Conservation (phyloP, 2,797 vertebrate species). For the Arctocebus calabarensis region DNA sequence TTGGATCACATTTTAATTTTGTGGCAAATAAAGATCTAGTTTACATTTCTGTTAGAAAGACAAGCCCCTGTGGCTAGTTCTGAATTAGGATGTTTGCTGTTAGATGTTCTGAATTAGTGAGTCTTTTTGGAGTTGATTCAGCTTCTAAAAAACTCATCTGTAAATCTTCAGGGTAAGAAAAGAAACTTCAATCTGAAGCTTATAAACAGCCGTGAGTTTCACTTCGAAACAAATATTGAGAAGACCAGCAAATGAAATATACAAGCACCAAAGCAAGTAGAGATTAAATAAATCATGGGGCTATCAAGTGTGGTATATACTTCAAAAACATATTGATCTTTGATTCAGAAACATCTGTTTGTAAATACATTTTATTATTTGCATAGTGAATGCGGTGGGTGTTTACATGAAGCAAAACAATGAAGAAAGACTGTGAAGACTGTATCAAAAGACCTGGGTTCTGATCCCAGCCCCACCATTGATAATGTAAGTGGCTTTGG, state of each 20-base stretch:
- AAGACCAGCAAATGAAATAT: constrained; percentile 18
- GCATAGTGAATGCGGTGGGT: background rate
- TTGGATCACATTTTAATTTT: constrained; percentile 77
- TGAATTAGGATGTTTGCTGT: constrained; percentile 63
- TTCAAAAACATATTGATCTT: background rate
- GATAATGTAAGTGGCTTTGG: background rate
- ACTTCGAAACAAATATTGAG: constrained; percentile 15
- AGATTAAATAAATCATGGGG: background rate
- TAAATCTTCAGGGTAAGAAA: constrained; percentile 32
- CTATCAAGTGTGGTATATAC: background rate
- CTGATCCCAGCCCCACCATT: background rate
- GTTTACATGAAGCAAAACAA: constrained; percentile 13
- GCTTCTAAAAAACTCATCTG: background rate
- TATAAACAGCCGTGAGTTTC: background rate
- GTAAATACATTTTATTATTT: constrained; percentile 16
- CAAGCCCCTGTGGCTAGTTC: constrained; percentile 47
- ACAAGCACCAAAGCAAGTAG: background rate
- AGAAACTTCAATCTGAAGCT: background rate
- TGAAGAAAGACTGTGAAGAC: background rate
- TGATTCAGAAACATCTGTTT: background rate
- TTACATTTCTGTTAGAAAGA: constrained; percentile 73
- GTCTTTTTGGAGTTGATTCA: background rate
- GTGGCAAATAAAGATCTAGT: constrained; percentile 71
- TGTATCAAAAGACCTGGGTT: background rate
- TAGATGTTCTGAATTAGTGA: background rate